phyloP scores from a whole-genome alignment of 2,888 invertebrate genomes.

The Philhelius pedissequus region DNA sequence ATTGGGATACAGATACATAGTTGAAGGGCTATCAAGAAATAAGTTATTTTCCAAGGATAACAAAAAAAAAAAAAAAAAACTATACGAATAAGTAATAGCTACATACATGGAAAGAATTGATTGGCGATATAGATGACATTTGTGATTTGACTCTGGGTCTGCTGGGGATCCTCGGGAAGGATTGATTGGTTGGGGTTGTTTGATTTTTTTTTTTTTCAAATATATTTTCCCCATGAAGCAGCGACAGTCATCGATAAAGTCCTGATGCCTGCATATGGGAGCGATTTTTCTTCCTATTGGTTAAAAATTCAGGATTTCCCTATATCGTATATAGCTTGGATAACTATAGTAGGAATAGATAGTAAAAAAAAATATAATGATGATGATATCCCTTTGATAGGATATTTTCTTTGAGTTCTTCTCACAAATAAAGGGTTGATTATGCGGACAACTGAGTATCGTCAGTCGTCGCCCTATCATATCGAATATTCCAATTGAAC shows the following conservation, averaged over 20 bases:
- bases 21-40: slow-evolving; percentile 16
- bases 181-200: slow-evolving; percentile 47
- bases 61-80: neutral
- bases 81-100: slow-evolving; percentile 29
- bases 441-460: neutral
- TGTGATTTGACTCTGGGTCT: slow-evolving; percentile 20
- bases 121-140: slow-evolving; percentile 42
- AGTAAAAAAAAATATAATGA: neutral
- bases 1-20: slow-evolving; percentile 35
- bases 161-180: slow-evolving; percentile 12
- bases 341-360: neutral
- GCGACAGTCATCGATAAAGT: neutral
- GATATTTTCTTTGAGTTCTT: slow-evolving; percentile 13
- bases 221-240: slow-evolving; percentile 1
- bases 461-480: neutral
- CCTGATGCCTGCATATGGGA: slow-evolving; percentile 22
- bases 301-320: neutral
- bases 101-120: slow-evolving; percentile 43
- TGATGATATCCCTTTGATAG: slow-evolving; percentile 10
- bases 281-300: slow-evolving; percentile 27
- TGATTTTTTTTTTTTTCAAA: slow-evolving; percentile 1
- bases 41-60: neutral
- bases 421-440: neutral
- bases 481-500: slow-evolving; percentile 67
- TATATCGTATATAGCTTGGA: no score